These are phyloP conservation scores for Perca flavescens DNA, from an alignment of 2,113 vertebrate species.

Conservation along the genomic window DNA sequence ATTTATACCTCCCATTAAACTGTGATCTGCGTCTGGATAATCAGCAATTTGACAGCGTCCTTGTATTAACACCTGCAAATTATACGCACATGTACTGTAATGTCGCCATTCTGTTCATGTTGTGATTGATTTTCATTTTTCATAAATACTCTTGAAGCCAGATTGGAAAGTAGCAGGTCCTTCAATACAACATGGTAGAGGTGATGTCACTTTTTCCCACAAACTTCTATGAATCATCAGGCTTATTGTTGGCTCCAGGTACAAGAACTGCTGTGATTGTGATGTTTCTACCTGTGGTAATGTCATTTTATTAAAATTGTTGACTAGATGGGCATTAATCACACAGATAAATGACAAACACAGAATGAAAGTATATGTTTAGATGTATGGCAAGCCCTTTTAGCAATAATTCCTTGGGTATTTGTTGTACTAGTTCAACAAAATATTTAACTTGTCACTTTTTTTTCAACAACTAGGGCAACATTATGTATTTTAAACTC, in stretches of 20 bases:
- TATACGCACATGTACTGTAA: background rate
- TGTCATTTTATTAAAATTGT: background rate
- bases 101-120: background rate
- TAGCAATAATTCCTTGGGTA: no score
- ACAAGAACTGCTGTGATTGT: background rate
- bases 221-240: conserved; percentile 8
- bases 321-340: background rate
- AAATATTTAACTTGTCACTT: no score
- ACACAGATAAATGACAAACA: background rate
- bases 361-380: no score
- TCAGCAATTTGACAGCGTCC: background rate
- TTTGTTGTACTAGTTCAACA: no score
- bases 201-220: conserved; percentile 14
- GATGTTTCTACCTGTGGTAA: background rate
- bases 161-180: background rate
- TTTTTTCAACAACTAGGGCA: no score
- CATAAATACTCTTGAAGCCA: background rate
- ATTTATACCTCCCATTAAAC: conserved; percentile 10
- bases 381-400: no score
- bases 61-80: conserved; percentile 20
- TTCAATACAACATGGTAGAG: background rate
- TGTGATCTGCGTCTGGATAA: conserved; percentile 16
- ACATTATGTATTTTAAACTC: background rate
- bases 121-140: background rate
- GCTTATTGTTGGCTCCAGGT: background rate